Percentiles rank a stretch among this genome's conserved stretches.
These are phyloP conservation scores for Calephelis virginiensis DNA, from an alignment of 1,140 invertebrate species.

Conservation along the genomic window DNA sequence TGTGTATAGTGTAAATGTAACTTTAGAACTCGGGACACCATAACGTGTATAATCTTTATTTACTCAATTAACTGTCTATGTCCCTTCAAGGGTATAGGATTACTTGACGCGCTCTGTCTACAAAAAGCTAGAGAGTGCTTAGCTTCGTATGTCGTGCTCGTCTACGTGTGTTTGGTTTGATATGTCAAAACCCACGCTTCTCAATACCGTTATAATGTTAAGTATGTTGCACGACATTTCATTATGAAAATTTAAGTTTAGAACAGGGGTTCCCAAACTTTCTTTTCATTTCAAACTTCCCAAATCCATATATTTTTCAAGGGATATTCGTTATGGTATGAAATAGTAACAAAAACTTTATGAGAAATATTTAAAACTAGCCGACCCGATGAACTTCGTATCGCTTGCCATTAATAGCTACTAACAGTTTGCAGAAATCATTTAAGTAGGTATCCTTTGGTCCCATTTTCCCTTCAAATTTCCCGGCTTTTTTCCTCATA, in stretches of 20 bases:
- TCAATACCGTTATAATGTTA: background rate
- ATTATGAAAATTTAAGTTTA: too few species aligned
- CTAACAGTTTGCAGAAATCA: too few species aligned
- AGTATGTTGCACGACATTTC: background rate
- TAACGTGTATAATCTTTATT: slow-evolving; percentile 59
- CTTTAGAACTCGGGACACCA: slow-evolving; percentile 21
- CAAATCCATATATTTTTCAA: too few species aligned
- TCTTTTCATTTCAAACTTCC: background rate
- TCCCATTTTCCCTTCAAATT: too few species aligned
- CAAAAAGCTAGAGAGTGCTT: slow-evolving; percentile 35
- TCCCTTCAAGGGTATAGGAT: slow-evolving; percentile 56
- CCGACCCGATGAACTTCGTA: too few species aligned
- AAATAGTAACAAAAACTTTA: too few species aligned
- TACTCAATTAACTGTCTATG: slow-evolving; percentile 59
- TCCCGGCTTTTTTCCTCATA: too few species aligned
- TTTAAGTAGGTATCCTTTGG: too few species aligned
- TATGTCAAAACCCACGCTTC: slow-evolving; percentile 23
- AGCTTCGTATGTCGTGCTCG: slow-evolving; percentile 20
- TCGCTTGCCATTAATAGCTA: too few species aligned
- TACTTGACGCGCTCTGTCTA: slow-evolving; percentile 45
- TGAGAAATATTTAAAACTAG: too few species aligned
- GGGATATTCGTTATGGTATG: too few species aligned
- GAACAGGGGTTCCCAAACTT: background rate
- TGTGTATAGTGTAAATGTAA: slow-evolving; percentile 10
- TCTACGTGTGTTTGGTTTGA: slow-evolving; percentile 33